Conservation (phyloP, 2,888 invertebrate species). For the Drosophila tripunctata region DNA sequence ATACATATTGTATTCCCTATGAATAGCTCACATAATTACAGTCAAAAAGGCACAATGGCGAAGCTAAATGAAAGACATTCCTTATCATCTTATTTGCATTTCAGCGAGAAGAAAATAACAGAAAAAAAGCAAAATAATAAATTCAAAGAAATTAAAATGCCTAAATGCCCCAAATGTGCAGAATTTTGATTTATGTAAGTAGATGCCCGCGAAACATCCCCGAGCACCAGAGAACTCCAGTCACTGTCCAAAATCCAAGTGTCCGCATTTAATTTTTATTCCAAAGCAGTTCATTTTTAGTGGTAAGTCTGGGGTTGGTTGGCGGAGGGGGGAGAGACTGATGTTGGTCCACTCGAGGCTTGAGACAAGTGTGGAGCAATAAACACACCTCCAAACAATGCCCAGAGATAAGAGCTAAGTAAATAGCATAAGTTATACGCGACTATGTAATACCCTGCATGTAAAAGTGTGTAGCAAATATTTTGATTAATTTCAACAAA, state of each 20-base stretch:
- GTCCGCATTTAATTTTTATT: slow-evolving; percentile 58
- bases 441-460: slow-evolving; percentile 14
- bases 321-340: background rate
- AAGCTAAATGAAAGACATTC: slow-evolving; percentile 46
- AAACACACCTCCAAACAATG: slow-evolving; percentile 51
- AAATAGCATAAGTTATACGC: background rate
- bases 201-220: slow-evolving; percentile 4
- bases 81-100: slow-evolving; percentile 60
- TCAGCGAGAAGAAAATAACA: slow-evolving; percentile 17
- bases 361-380: slow-evolving; percentile 49
- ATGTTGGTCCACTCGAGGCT: slow-evolving; percentile 11
- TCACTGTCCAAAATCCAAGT: slow-evolving; percentile 22
- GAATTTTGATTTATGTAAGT: slow-evolving; percentile 62
- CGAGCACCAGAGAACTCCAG: background rate
- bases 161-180: slow-evolving; percentile 57
- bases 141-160: slow-evolving; percentile 43
- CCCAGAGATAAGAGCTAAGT: background rate
- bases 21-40: slow-evolving; percentile 44
- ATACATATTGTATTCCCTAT: too few species aligned
- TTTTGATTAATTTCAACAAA: too few species aligned
- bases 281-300: slow-evolving; percentile 39
- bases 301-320: slow-evolving; percentile 5
- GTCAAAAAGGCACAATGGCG: slow-evolving; percentile 20
- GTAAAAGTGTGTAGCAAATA: background rate
- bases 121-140: too few species aligned